Conservation (phyloP, 2,113 vertebrate species). For the Brachionichthys hirsutus region DNA sequence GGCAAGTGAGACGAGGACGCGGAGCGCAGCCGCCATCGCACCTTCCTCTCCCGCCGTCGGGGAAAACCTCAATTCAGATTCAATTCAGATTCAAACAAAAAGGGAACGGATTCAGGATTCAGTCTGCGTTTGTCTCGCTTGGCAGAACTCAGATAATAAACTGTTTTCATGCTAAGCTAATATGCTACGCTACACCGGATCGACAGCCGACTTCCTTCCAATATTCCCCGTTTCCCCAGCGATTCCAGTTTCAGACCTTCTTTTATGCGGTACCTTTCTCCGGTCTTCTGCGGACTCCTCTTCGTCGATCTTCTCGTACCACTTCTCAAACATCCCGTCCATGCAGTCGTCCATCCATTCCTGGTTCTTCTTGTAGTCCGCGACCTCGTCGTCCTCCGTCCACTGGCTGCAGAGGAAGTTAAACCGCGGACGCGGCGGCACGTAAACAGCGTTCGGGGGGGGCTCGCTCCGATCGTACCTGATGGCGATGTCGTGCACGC, state of each 20-base stretch:
- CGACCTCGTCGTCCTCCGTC: conserved; percentile 95
- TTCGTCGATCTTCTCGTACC: conserved; percentile 95
- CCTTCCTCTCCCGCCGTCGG: too few species aligned
- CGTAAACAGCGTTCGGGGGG: background rate
- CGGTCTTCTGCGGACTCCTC: conserved; percentile 88
- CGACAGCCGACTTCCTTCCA: too few species aligned
- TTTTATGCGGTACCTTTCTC: conserved; percentile 87
- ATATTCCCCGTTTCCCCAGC: too few species aligned
- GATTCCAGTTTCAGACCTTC: too few species aligned
- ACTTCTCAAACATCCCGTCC: conserved; percentile 95
- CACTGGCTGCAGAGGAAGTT: conserved; percentile 82
- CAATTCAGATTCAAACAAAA: too few species aligned
- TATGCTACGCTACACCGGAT: too few species aligned
- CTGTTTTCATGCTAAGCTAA: too few species aligned
- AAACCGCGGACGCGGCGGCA: conserved; percentile 5
- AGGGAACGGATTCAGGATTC: too few species aligned
- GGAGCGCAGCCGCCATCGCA: too few species aligned
- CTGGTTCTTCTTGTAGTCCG: conserved; percentile 93
- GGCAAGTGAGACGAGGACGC: background rate
- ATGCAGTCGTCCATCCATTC: conserved; percentile 98
- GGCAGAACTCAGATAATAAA: too few species aligned
- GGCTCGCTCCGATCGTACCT: conserved; percentile 73
- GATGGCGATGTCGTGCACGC: conserved; percentile 88
- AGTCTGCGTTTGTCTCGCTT: too few species aligned
- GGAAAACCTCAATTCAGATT: too few species aligned